Conservation (phyloP, 2,888 invertebrate genomes). For the Tromatobia lineatoria region DNA sequence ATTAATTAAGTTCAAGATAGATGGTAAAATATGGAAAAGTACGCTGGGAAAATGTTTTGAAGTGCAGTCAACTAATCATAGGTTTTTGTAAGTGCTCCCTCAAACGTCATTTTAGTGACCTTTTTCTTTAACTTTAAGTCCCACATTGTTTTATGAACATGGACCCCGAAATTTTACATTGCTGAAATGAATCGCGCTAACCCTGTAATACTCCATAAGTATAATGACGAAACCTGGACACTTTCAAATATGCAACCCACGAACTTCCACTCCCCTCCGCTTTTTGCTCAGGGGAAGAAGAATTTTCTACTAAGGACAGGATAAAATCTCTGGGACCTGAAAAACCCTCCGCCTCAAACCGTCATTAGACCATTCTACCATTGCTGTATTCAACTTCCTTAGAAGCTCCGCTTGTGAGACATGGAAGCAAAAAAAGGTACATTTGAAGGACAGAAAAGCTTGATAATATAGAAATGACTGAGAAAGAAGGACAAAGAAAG, state of each 20-base stretch:
- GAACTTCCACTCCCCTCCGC: constrained; percentile 56
- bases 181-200: too few relatives aligned
- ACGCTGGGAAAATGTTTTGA: too few relatives aligned
- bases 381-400: constrained; percentile 32
- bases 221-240: too few relatives aligned
- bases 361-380: constrained; percentile 49
- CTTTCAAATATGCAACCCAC: not conserved
- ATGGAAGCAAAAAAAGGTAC: not conserved
- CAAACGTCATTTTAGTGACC: too few relatives aligned
- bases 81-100: too few relatives aligned
- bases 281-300: constrained; percentile 49
- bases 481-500: constrained; percentile 6
- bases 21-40: too few relatives aligned
- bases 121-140: too few relatives aligned
- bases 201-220: too few relatives aligned
- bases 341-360: constrained; percentile 13
- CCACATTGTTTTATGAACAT: too few relatives aligned
- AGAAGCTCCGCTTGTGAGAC: not conserved
- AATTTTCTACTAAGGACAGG: constrained; percentile 53
- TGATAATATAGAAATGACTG: constrained; percentile 5
- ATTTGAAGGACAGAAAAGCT: constrained; percentile 28
- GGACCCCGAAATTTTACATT: too few relatives aligned
- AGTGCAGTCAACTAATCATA: too few relatives aligned
- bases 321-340: constrained; percentile 50
- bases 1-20: too few relatives aligned